Evolutionary conservation across 2,113 vertebrate genomes (phyloP), one percentile per base, ranked within the genome.

Genomic region (Podarcis raffonei): DNA sequence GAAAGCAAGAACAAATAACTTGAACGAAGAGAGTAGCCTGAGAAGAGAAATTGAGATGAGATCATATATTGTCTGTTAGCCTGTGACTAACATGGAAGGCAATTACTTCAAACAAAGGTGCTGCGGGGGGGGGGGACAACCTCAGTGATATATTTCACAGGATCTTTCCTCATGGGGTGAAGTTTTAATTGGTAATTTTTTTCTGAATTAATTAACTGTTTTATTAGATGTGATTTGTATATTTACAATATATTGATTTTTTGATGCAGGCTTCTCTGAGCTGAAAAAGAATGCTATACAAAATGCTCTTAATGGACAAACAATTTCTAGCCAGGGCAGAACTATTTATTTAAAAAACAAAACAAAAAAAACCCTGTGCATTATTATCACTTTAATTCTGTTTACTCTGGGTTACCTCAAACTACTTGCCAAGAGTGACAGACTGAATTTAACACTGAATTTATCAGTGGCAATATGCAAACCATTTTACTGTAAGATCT

Each of bases 381-480:
- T 27, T 30, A 42, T 84, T 48, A 69, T 42, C 65, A 42, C 15
- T 16, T 15, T 71, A 42, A 13, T 74, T 9, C 30, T 74, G n/a
- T 74, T 84, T 68, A 37, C 22, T 39, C 23, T 23, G 57, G 42
- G 69, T 9, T 74, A 22, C 30, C 42, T 57, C 32, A 30, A 53
- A 72, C 7, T 20, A 57, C 57, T 18, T 57, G n/a, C 42, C n/a
- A 20, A 16, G 42, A 53, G 39, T 32, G 66, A 71, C 3, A 71
- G 37, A 71, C 27, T 83, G 66, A 65, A 69, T 48, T 84, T 84
- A 48, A 22, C 82, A 84, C 25, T 48, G 83, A 72, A 84, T 84
- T 72, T 84, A 57, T 84, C 42, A 32, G n/a, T 74, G 42, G 5
- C 9, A 57, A 53, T 35, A 9, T 72, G 15, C 59, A 32, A 6